These are phyloP conservation scores for Decapterus maruadsi DNA, from an alignment of 2,797 vertebrate genomes.

Conservation along the genomic window DNA sequence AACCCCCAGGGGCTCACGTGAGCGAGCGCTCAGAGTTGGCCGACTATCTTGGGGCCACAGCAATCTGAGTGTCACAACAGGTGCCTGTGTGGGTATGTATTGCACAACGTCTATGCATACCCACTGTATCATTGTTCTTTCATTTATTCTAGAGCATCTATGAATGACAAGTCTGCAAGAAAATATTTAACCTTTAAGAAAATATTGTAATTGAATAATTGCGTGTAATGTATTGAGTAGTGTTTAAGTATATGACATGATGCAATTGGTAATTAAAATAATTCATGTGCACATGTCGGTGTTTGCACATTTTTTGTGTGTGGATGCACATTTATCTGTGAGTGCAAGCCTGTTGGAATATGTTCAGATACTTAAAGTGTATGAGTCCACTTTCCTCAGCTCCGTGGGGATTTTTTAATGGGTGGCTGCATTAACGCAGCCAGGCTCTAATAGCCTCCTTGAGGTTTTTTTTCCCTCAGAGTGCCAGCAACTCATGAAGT, in stretches of 20 bases:
- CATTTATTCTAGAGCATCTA: conserved; percentile 18
- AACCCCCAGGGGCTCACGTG: conserved; percentile 66
- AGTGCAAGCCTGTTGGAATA: conserved; percentile 25
- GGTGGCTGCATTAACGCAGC: conserved; percentile 74
- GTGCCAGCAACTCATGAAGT: conserved; percentile 73
- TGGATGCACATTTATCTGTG: conserved; percentile 26
- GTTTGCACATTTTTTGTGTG: conserved; percentile 3
- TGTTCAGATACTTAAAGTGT: conserved; percentile 50
- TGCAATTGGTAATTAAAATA: neutral
- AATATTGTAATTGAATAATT: neutral
- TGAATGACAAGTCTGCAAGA: neutral
- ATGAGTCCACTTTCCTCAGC: conserved; percentile 55
- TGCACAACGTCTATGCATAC: conserved; percentile 32
- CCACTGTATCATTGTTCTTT: conserved; percentile 49
- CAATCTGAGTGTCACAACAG: conserved; percentile 75
- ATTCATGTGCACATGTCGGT: neutral
- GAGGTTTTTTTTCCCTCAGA: conserved; percentile 44
- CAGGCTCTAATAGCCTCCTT: conserved; percentile 70
- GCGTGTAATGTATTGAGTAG: neutral
- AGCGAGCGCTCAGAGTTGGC: conserved; percentile 53
- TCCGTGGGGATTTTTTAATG: conserved; percentile 72
- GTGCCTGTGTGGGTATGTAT: conserved; percentile 62
- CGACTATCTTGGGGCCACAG: conserved; percentile 72
- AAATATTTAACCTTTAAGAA: neutral
- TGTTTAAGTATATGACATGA: neutral